Conservation (phyloP, 2,113 vertebrate genomes). For the Myotis lucifugus region DNA sequence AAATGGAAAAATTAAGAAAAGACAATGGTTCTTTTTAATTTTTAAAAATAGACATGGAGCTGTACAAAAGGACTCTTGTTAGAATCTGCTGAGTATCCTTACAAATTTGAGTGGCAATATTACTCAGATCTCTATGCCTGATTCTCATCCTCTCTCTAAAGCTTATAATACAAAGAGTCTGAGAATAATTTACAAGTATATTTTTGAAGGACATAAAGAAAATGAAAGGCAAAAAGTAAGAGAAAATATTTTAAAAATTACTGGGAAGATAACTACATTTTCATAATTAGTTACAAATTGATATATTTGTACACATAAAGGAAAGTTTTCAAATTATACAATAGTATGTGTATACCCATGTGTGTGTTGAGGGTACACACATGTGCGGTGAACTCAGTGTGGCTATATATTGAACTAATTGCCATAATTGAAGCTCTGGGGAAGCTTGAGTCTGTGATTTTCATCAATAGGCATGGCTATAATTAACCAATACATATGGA, state of each 20-base stretch:
- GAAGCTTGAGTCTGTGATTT: constrained; percentile 68
- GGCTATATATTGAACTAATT: constrained; percentile 60
- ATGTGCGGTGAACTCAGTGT: constrained; percentile 29
- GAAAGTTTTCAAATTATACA: not conserved
- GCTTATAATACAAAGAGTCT: not conserved
- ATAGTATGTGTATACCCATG: not conserved
- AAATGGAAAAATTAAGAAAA: not conserved
- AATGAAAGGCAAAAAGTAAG: not conserved
- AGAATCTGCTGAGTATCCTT: not conserved
- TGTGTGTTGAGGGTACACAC: not conserved
- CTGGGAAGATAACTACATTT: not conserved
- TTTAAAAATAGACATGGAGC: not conserved
- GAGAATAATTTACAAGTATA: constrained; percentile 3
- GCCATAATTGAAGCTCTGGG: constrained; percentile 61
- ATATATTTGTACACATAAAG: not conserved
- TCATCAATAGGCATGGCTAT: constrained; percentile 65
- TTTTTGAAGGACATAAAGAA: not conserved
- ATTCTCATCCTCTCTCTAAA: not conserved
- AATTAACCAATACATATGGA: constrained; percentile 71
- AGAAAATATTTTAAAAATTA: not conserved
- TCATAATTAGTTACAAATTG: not conserved
- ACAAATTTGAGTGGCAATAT: not conserved
- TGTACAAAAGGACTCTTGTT: not conserved
- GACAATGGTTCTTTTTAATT: not conserved
- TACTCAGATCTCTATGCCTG: not conserved